Conservation (phyloP, 2,888 invertebrate genomes). For the Chymomyza fuscimana region DNA sequence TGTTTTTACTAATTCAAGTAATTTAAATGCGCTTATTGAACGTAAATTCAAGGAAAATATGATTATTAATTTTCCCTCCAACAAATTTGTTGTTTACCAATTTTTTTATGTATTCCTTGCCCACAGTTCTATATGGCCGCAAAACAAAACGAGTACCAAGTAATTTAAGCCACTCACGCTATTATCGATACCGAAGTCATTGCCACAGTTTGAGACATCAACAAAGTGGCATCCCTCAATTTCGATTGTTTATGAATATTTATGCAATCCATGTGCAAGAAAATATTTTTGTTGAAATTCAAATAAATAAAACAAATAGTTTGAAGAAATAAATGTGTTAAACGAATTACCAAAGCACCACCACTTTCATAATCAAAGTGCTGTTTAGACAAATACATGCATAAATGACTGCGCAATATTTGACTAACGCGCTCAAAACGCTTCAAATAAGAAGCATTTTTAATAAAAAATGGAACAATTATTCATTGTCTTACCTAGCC, state of each 20-base stretch:
- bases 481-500: background rate
- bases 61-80: background rate
- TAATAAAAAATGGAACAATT: background rate
- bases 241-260: background rate
- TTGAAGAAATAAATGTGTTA: background rate
- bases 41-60: background rate
- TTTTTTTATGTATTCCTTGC: background rate
- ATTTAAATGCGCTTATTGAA: background rate
- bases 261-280: background rate
- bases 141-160: background rate
- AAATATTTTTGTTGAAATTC: background rate
- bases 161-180: background rate
- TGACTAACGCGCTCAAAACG: background rate
- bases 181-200: background rate
- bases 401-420: background rate
- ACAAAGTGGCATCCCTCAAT: background rate
- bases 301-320: background rate
- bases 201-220: background rate
- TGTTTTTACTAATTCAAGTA: background rate
- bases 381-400: no score
- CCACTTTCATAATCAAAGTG: no score
- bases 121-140: background rate
- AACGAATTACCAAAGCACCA: no score
- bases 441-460: background rate
- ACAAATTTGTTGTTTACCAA: background rate